Base-by-base conservation (phyloP, 2,113 vertebrate species). In the Ariopsis seemanni region DNA sequence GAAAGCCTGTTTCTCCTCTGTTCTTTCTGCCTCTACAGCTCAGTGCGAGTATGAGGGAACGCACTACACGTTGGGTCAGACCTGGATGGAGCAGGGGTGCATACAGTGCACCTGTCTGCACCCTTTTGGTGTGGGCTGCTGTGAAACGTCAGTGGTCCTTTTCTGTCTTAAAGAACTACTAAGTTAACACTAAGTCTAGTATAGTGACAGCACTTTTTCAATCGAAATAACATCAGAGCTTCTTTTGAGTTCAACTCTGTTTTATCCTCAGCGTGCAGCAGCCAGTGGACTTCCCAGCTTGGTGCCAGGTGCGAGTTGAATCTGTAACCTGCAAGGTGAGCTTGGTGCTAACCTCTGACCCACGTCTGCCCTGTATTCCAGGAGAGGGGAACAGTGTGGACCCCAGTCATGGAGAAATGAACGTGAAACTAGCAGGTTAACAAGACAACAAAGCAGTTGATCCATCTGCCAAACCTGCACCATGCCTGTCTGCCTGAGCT, bases 21-120 rank as follows among this genome's bases (percentile, higher is more conserved):
- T 0, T 34, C n/a, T n/a, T 1, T 82, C 90, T 93, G 67, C 52
- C 88, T 92, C 87, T 58, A 85, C 92, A 99, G 97, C 96, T 9
- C 90, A 94, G 89, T 99, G 97, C 4, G 93, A 93, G 86, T 95
- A 97, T 0, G 94, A 96, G 69, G 97, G 96, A 55, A 95, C 93
- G 84, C 91, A 94, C n/a, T 99, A 95, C 87, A 94, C 94, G 3
- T 90, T 98, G 25, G 97, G 98, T 0, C 97, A 99, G 69, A 96
- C 95, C 0, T 99, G 98, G 98, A 96, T 97, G 94, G 97, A 96
- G 83, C 90, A 94, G 77, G 94, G 96, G 69, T 99, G 97, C 75
- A 94, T 97, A 93, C 97, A 97, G 88, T 99, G 98, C 93, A 98
- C 97, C 93, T 99, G 98, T 91, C 95, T 99, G 92, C 96, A 98